Percentiles rank a stretch among this genome's conserved stretches.
phyloP scores from a whole-genome alignment of 2,888 invertebrate genomes.

The Ariolimax columbianus region DNA sequence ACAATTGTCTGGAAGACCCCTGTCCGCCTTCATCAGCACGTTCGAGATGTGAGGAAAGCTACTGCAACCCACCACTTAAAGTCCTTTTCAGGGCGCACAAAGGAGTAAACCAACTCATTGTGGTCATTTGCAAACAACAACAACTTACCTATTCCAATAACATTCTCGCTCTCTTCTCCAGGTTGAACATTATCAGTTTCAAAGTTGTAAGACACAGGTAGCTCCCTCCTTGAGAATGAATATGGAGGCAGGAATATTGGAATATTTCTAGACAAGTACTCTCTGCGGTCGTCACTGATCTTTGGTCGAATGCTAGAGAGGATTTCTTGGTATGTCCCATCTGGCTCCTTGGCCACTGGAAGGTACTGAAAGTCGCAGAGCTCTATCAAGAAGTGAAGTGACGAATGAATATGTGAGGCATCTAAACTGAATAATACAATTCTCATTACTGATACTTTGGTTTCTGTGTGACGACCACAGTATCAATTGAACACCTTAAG shows the following conservation, averaged over 20 bases:
- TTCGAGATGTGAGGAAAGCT: too few species aligned
- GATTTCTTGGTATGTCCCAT: slow-evolving; percentile 60
- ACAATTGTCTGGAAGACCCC: too few species aligned
- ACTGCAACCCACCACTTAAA: too few species aligned
- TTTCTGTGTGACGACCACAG: too few species aligned
- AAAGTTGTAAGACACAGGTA: slow-evolving; percentile 68
- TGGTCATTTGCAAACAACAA: too few species aligned
- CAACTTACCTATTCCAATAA: slow-evolving; percentile 73
- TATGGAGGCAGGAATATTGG: slow-evolving; percentile 87
- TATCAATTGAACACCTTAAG: too few species aligned
- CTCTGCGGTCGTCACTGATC: slow-evolving; percentile 59
- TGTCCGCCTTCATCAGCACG: too few species aligned
- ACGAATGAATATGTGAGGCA: not conserved
- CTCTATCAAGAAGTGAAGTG: slow-evolving; percentile 81
- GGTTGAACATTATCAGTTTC: slow-evolving; percentile 52
- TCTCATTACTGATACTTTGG: too few species aligned
- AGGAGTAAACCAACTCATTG: too few species aligned
- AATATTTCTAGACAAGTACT: slow-evolving; percentile 82
- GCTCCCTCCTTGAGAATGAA: slow-evolving; percentile 88
- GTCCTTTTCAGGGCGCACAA: too few species aligned
- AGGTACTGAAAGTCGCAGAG: slow-evolving; percentile 95
- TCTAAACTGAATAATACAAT: too few species aligned
- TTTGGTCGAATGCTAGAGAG: slow-evolving; percentile 62
- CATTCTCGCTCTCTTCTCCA: slow-evolving; percentile 59
- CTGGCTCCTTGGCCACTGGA: slow-evolving; percentile 82